Conservation (phyloP, 2,888 invertebrate genomes). For the Alloscopus bannaensis region DNA sequence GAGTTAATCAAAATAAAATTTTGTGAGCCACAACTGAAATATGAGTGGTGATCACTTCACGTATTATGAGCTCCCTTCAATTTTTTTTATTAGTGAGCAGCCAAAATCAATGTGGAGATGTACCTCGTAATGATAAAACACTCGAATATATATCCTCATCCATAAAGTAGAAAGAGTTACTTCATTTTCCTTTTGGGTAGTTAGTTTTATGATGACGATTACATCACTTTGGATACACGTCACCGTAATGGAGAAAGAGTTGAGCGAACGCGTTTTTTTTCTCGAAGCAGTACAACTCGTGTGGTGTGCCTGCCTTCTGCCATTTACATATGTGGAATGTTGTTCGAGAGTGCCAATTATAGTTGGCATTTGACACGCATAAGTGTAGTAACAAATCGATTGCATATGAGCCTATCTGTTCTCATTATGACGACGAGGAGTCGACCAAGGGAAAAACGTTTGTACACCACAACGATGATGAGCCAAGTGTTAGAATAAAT, state of each 20-base stretch:
- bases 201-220: constrained; percentile 53
- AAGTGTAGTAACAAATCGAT: constrained; percentile 74
- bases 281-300: too few species aligned
- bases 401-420: constrained; percentile 71
- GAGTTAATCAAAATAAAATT: constrained; percentile 37
- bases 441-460: constrained; percentile 1
- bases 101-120: too few species aligned
- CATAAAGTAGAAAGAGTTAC: too few species aligned
- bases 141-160: too few species aligned
- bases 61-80: too few species aligned
- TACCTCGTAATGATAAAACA: too few species aligned
- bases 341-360: constrained; percentile 72
- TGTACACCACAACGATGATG: constrained; percentile 40
- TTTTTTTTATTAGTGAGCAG: too few species aligned
- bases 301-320: constrained; percentile 59
- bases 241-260: constrained; percentile 19
- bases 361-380: constrained; percentile 73
- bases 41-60: too few species aligned
- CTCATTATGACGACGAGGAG: constrained; percentile 50
- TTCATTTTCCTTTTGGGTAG: constrained; percentile 48
- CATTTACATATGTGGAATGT: constrained; percentile 67
- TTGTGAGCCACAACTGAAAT: constrained; percentile 38
- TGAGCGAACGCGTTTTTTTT: constrained; percentile 9
- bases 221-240: constrained; percentile 48
- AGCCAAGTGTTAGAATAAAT: constrained; percentile 58